A percentile compares a stretch with the other conserved stretches of the same genome.
phyloP scores from a whole-genome alignment of 2,888 invertebrate species.

The Scaptomyza flava region DNA sequence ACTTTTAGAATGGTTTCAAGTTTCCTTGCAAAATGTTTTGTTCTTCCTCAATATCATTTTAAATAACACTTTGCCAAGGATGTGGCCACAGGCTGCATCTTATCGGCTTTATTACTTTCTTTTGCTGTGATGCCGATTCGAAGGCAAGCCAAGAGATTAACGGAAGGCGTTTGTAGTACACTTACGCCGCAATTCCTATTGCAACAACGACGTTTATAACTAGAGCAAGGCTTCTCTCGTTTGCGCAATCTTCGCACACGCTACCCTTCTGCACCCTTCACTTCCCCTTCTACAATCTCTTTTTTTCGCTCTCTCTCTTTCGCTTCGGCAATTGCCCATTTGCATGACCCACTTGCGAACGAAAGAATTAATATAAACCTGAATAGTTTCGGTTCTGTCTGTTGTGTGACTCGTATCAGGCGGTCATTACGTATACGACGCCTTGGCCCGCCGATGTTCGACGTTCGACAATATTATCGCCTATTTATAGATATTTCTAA shows the following conservation, averaged over 20 bases:
- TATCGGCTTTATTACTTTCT: conserved; percentile 9
- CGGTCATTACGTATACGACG: conserved; percentile 62
- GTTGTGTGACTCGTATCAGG: conserved; percentile 24
- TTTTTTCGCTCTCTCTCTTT: neutral
- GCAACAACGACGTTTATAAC: conserved; percentile 29
- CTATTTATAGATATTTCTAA: conserved; percentile 62
- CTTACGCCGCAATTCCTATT: conserved; percentile 12
- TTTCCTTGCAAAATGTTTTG: no score
- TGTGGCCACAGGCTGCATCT: neutral
- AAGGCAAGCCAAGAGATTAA: conserved; percentile 20
- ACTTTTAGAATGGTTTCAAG: no score
- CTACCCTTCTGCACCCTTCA: neutral
- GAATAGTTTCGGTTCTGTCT: conserved; percentile 1
- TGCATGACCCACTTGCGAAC: conserved; percentile 63
- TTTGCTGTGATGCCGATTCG: neutral
- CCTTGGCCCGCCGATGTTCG: conserved; percentile 31
- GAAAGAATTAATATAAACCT: conserved; percentile 6
- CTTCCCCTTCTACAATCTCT: neutral
- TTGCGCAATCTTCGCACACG: conserved; percentile 50
- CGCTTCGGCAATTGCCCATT: conserved; percentile 37
- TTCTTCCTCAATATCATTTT: no score
- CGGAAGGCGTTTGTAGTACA: conserved; percentile 25
- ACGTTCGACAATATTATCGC: conserved; percentile 38
- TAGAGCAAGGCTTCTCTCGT: conserved; percentile 53
- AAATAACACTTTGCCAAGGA: neutral